Conservation (phyloP, 2,113 vertebrate genomes). For the Melanotaenia duboulayi region DNA sequence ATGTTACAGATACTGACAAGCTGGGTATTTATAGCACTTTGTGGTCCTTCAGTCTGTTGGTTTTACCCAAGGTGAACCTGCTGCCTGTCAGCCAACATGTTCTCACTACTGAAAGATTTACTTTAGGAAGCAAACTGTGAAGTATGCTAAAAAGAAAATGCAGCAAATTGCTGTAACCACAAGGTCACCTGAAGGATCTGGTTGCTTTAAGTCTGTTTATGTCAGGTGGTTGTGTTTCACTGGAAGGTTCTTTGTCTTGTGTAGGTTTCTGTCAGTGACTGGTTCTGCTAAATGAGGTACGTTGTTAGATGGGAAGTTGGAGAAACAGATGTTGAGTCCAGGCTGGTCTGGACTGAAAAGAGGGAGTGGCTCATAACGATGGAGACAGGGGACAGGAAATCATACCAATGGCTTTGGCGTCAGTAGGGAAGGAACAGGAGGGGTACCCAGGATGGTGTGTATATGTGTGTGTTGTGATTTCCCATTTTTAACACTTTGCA, state of each 20-base stretch:
- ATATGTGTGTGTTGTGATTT: slow-evolving; percentile 47
- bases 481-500: slow-evolving; percentile 36
- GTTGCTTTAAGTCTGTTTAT: slow-evolving; percentile 24
- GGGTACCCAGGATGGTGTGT: slow-evolving; percentile 57
- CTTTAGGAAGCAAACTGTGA: slow-evolving; percentile 35
- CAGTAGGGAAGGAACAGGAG: slow-evolving; percentile 78
- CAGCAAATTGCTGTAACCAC: slow-evolving; percentile 30
- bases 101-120: slow-evolving; percentile 27
- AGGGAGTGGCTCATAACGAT: slow-evolving; percentile 59
- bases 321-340: slow-evolving; percentile 16
- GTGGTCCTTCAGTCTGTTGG: slow-evolving; percentile 59
- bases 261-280: not conserved
- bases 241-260: slow-evolving; percentile 31
- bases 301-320: not conserved
- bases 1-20: slow-evolving; percentile 71
- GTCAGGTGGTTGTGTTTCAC: slow-evolving; percentile 8
- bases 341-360: slow-evolving; percentile 24
- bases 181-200: slow-evolving; percentile 54
- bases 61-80: slow-evolving; percentile 69
- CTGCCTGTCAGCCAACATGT: slow-evolving; percentile 28
- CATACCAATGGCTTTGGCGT: slow-evolving; percentile 62
- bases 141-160: slow-evolving; percentile 39
- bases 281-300: slow-evolving; percentile 2
- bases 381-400: slow-evolving; percentile 70
- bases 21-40: slow-evolving; percentile 73